Conservation (phyloP, 2,888 invertebrate genomes). For the Drosophila atripex region DNA sequence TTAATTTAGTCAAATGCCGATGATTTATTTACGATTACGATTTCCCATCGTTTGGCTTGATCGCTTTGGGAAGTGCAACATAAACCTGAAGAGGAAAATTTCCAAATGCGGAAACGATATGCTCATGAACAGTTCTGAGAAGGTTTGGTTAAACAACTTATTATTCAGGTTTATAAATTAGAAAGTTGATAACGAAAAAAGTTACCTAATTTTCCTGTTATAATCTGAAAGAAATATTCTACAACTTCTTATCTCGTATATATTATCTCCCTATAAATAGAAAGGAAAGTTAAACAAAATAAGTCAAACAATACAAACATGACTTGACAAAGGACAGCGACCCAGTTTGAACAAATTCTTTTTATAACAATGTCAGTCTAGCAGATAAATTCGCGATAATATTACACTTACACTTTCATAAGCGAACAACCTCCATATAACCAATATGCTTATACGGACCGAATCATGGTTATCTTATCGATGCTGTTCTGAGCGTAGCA, state of each 20-base stretch:
- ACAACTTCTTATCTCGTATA: background rate
- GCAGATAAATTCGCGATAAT: background rate
- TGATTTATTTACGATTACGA: conserved; percentile 69
- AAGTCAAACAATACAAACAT: background rate
- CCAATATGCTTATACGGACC: background rate
- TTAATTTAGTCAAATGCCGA: conserved; percentile 55
- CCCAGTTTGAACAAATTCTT: background rate
- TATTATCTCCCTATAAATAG: background rate
- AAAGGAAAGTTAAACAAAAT: background rate
- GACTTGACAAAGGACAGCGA: background rate
- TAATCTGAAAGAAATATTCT: too few species aligned
- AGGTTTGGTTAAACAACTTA: background rate
- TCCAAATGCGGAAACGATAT: conserved; percentile 8
- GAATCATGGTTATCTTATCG: background rate
- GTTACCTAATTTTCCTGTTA: too few species aligned
- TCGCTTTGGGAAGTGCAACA: conserved; percentile 47
- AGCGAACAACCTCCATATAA: background rate
- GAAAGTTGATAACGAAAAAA: too few species aligned
- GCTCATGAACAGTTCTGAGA: background rate
- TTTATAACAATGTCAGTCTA: background rate
- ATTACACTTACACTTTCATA: background rate
- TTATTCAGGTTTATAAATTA: too few species aligned
- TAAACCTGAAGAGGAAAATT: conserved; percentile 26
- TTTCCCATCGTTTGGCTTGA: conserved; percentile 54
- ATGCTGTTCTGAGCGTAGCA: background rate